Evolutionary conservation across 2,113 vertebrate genomes (phyloP).

Genomic region (Pleuronectes platessa): DNA sequence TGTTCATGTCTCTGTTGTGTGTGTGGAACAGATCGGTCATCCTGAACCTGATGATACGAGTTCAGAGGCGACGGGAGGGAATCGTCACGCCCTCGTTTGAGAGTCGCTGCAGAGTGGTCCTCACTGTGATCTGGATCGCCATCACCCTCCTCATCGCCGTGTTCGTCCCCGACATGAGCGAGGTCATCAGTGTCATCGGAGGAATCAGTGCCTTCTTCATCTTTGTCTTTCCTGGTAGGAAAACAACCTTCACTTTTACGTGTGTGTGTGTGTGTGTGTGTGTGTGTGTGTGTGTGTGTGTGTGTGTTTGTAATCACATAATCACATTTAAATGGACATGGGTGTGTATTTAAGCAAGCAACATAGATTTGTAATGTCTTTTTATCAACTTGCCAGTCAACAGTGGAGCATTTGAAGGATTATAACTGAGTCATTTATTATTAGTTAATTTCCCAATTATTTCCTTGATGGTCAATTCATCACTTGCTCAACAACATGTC

Average conservation of each 20-base stretch:
- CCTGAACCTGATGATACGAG: constrained; percentile 80
- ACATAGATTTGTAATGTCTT: too few species aligned
- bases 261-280: not conserved
- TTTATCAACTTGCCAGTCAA: too few species aligned
- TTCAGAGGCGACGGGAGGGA: constrained; percentile 41
- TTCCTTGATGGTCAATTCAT: too few species aligned
- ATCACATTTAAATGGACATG: not conserved
- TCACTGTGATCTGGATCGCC: constrained; percentile 88
- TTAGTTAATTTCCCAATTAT: too few species aligned
- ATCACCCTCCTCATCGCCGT: constrained; percentile 87
- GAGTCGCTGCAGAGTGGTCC: constrained; percentile 73
- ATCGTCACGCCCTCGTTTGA: constrained; percentile 61
- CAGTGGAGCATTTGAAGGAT: too few species aligned
- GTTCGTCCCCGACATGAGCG: constrained; percentile 90
- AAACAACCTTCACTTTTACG: not conserved
- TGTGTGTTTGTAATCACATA: not conserved
- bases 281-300: not conserved
- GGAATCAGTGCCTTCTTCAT: constrained; percentile 96
- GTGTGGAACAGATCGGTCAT: constrained; percentile 86
- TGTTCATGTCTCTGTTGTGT: constrained; percentile 21
- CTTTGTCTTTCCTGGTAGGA: constrained; percentile 94
- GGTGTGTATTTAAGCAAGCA: not conserved
- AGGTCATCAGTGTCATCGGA: constrained; percentile 90
- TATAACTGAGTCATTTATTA: too few species aligned
- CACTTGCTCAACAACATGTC: too few species aligned